phyloP scores from a whole-genome alignment of 1,140 invertebrate genomes.

The Andricus grossulariae region DNA sequence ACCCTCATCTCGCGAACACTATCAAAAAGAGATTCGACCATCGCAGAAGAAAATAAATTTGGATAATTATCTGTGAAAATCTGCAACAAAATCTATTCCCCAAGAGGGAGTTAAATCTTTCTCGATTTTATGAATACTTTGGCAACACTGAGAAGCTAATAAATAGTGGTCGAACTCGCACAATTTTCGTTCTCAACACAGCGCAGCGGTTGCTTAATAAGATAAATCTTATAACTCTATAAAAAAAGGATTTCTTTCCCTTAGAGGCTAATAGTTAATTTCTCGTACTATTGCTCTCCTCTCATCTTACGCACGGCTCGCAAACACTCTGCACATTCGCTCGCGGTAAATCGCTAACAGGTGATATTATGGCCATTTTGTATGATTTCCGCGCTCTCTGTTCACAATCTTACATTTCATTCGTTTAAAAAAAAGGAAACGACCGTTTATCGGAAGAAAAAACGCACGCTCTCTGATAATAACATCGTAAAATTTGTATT shows the following conservation, averaged over 20 bases:
- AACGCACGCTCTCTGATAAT: conserved; percentile 16
- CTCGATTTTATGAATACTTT: background rate
- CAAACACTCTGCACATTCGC: conserved; percentile 13
- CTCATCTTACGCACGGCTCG: conserved; percentile 7
- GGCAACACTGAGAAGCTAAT: background rate
- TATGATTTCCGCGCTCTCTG: background rate
- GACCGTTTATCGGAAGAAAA: conserved; percentile 17
- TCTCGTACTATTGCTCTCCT: conserved; percentile 1
- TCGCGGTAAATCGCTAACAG: conserved; percentile 23
- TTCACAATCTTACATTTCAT: conserved; percentile 26
- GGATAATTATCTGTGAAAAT: background rate
- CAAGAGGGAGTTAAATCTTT: background rate
- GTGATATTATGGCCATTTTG: conserved; percentile 29
- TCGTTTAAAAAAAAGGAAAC: conserved; percentile 14
- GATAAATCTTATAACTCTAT: background rate
- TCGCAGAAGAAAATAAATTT: too few relatives aligned
- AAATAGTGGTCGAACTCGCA: conserved; percentile 1
- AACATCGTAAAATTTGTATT: conserved; percentile 28
- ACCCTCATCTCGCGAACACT: background rate
- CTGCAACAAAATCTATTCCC: background rate
- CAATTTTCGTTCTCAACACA: background rate
- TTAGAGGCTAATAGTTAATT: conserved; percentile 27
- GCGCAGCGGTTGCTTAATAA: background rate
- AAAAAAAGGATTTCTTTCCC: conserved; percentile 3
- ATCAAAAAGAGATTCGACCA: background rate